Base-by-base conservation (phyloP, 1,140 invertebrate genomes). In the Sinonovacula constricta region DNA sequence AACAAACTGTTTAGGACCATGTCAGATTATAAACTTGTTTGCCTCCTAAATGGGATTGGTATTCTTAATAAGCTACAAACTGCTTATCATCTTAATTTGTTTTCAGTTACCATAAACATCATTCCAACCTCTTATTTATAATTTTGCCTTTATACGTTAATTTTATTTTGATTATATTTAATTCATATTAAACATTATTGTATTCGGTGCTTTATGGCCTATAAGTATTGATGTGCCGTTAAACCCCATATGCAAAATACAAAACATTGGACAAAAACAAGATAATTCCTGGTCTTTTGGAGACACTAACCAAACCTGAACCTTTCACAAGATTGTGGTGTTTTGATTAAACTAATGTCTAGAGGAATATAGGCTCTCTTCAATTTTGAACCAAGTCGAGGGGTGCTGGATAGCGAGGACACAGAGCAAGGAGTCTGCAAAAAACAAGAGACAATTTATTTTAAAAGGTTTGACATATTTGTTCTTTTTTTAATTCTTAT, bases 301-400 rank as follows among this genome's bases (percentile, higher is more conserved):
- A 45, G 18, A 45, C 7, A 45, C 39, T 45, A 10, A 45, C 39
- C 39, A 45, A 10, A 7, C 39, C 18, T 7, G 39, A 45, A n/a
- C n/a, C n/a, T n/a, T n/a, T n/a, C n/a, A n/a, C n/a, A n/a, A n/a
- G n/a, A n/a, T 59, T 74, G 71, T 15, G 71, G 72, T 24, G 72
- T 76, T 54, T 76, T 66, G 10, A 76, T 65, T 1, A 76, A 49
- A 59, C 60, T 65, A n/a, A 76, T 56, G 39, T 67, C 59, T 14
- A 76, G 62, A 36, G 72, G 72, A 18, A 14, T 26, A 53, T 76
- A 76, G 7, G 45, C 45, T 31, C 67, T 76, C 31, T 51, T 66
- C 34, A 34, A 57, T 0, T 31, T 54, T 30, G 72, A 76, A 22
- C 62, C 62, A 56, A 66, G 18, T 18, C 56, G 66, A 30, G 63